These are phyloP conservation scores for Echinarachnius parma DNA, from an alignment of 53 echinoderm and acorn worm genomes.

Conservation along the genomic window DNA sequence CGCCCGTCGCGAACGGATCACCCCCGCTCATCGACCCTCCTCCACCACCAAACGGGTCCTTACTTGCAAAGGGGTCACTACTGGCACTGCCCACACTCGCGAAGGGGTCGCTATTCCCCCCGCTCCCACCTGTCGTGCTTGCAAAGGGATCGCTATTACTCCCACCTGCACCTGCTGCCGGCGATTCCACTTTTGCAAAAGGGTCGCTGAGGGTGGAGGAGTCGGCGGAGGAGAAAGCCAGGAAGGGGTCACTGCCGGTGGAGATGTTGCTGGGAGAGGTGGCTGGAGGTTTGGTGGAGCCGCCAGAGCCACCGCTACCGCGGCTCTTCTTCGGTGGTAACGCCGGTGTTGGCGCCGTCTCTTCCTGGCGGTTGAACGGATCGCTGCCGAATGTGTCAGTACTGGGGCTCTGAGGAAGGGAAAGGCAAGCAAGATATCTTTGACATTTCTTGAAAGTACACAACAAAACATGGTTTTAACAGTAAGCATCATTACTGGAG, in stretches of 20 bases:
- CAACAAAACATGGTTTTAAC: too few species aligned
- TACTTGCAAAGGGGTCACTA: slow-evolving; percentile 19
- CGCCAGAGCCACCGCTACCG: slow-evolving; percentile 26
- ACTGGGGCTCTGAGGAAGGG: slow-evolving; percentile 63
- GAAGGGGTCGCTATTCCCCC: slow-evolving; percentile 36
- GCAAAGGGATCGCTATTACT: slow-evolving; percentile 67
- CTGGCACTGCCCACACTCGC: slow-evolving; percentile 1
- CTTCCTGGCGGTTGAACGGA: slow-evolving; percentile 61
- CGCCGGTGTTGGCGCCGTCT: slow-evolving; percentile 77
- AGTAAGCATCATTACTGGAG: too few species aligned
- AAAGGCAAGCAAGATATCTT: too few species aligned
- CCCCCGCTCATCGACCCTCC: slow-evolving; percentile 16
- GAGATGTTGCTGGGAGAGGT: slow-evolving; percentile 68
- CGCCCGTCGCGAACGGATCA: slow-evolving; percentile 40
- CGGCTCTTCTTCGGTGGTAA: slow-evolving; percentile 90
- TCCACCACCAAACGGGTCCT: slow-evolving; percentile 32
- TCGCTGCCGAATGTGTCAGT: slow-evolving; percentile 85
- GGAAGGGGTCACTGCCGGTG: slow-evolving; percentile 57
- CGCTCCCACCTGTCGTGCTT: slow-evolving; percentile 18
- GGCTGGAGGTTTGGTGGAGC: slow-evolving; percentile 35
- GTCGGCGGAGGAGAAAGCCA: slow-evolving; percentile 59
- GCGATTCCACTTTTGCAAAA: slow-evolving; percentile 50
- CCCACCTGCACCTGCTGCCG: too few species aligned
- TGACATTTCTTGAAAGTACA: too few species aligned
- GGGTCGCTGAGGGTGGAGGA: slow-evolving; percentile 62